A percentile compares a stretch with the other conserved stretches of the same genome.
Evolutionary conservation across 2,888 invertebrate species (phyloP).

Genomic region (Mylabris sibirica): DNA sequence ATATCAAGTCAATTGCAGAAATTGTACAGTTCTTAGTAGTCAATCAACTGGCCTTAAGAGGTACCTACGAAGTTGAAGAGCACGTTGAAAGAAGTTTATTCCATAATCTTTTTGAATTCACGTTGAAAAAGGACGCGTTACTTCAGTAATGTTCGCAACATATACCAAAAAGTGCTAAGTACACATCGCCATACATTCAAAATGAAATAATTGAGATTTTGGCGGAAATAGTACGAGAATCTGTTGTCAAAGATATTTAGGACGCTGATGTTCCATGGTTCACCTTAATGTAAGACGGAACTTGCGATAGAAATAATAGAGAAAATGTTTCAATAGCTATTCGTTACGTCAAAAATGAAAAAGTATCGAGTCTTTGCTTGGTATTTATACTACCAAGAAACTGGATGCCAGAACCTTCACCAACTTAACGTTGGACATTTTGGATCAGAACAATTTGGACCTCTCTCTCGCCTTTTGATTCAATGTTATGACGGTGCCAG

Average conservation of each 20-base stretch:
- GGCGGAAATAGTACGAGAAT: neutral
- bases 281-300: conserved; percentile 11
- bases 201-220: conserved; percentile 4
- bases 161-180: conserved; percentile 1
- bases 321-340: conserved; percentile 1
- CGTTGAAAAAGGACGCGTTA: neutral
- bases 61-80: neutral
- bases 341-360: conserved; percentile 1
- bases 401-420: too few species aligned
- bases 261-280: conserved; percentile 17
- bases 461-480: too few species aligned
- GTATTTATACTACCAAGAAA: too few species aligned
- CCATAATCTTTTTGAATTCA: neutral
- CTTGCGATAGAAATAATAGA: conserved; percentile 7
- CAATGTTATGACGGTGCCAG: too few species aligned
- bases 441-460: too few species aligned
- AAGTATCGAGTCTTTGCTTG: too few species aligned
- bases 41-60: neutral
- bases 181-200: conserved; percentile 1
- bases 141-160: neutral
- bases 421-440: too few species aligned
- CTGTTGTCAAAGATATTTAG: neutral
- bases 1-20: neutral
- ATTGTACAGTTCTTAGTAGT: neutral
- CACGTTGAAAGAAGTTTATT: neutral